Evolutionary conservation across 2,888 invertebrate genomes (phyloP).

Genomic region (Cosmia trapezina): DNA sequence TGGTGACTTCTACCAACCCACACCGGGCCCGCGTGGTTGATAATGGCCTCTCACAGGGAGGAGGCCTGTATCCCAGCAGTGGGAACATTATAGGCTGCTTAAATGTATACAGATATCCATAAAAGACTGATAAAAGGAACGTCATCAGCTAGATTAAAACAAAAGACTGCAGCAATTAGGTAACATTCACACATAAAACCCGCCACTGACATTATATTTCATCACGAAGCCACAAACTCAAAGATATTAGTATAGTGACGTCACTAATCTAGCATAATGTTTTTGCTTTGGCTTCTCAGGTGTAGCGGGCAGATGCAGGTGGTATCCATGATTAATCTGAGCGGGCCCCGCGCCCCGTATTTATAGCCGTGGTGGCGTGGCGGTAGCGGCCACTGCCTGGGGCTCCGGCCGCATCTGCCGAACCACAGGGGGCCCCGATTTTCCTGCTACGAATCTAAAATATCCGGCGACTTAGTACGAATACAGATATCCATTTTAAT

Average conservation of each 20-base stretch:
- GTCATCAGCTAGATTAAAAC: slow-evolving; percentile 12
- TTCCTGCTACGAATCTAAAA: slow-evolving; percentile 69
- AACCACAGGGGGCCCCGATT: slow-evolving; percentile 76
- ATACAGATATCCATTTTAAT: slow-evolving; percentile 61
- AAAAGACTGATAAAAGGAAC: background rate
- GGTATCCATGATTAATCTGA: slow-evolving; percentile 84
- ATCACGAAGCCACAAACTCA: slow-evolving; percentile 30
- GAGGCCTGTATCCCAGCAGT: too few relatives aligned
- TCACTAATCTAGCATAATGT: slow-evolving; percentile 77
- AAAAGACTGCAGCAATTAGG: slow-evolving; percentile 1
- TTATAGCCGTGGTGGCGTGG: slow-evolving; percentile 77
- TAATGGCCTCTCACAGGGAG: too few relatives aligned
- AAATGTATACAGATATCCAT: background rate
- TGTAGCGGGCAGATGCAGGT: slow-evolving; percentile 77
- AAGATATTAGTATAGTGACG: slow-evolving; percentile 69
- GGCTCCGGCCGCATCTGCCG: slow-evolving; percentile 73
- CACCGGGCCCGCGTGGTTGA: too few relatives aligned
- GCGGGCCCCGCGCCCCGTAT: slow-evolving; percentile 76
- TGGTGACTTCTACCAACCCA: too few relatives aligned
- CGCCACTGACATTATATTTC: slow-evolving; percentile 26
- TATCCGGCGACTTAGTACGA: slow-evolving; percentile 64
- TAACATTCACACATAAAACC: slow-evolving; percentile 9
- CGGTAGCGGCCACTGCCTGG: slow-evolving; percentile 74
- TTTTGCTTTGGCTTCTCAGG: slow-evolving; percentile 78
- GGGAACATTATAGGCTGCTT: too few relatives aligned